Percentiles rank a stretch among this genome's conserved stretches.
phyloP scores from a whole-genome alignment of 2,797 vertebrate genomes.

The Enteromius treurensis region DNA sequence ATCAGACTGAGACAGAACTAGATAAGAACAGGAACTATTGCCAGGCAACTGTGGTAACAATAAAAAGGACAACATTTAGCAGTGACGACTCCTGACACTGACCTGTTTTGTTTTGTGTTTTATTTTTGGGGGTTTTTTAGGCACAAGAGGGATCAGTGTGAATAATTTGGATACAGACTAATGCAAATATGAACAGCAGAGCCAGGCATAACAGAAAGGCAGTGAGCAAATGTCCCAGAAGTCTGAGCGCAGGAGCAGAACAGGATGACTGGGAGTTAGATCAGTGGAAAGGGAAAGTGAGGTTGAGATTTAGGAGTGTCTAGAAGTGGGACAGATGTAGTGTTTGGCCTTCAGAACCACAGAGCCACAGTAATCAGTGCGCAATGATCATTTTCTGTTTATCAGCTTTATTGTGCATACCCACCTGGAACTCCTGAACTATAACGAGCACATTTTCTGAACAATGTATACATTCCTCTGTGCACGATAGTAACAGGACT shows the following conservation, averaged over 20 bases:
- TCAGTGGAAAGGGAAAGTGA: constrained; percentile 40
- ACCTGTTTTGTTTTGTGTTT: background rate
- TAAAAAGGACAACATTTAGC: constrained; percentile 49
- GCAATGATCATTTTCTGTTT: no score
- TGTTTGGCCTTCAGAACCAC: background rate
- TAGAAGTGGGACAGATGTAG: constrained; percentile 6
- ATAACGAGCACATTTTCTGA: no score
- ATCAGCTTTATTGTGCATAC: no score
- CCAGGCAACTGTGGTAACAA: constrained; percentile 52
- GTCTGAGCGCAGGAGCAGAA: constrained; percentile 37
- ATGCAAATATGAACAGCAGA: constrained; percentile 14
- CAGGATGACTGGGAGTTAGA: constrained; percentile 46
- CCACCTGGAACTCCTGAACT: no score
- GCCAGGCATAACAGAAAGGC: constrained; percentile 1
- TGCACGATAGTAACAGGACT: no score
- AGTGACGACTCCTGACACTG: background rate
- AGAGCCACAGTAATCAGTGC: background rate
- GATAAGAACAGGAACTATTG: constrained; percentile 49
- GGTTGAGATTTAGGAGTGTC: constrained; percentile 21
- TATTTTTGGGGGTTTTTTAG: background rate
- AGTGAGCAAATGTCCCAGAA: constrained; percentile 5
- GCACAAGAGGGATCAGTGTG: background rate
- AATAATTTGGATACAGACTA: constrained; percentile 8
- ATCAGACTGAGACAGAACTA: constrained; percentile 32
- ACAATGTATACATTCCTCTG: no score